Conservation (phyloP, 2,888 invertebrate species). For the Parapristionchus giblindavisi region DNA sequence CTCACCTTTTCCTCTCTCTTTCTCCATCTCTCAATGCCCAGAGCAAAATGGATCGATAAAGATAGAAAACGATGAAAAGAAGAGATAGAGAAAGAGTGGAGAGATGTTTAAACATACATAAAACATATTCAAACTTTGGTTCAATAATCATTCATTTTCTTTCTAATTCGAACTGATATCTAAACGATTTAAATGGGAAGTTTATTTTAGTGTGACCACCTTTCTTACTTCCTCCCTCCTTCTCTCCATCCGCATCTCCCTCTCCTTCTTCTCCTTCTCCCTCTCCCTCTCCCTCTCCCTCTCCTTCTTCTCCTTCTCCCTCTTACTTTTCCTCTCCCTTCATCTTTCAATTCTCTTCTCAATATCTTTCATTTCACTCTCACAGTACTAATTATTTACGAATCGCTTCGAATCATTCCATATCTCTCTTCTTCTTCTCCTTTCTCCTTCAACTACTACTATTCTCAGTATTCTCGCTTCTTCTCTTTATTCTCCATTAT, state of each 20-base stretch:
- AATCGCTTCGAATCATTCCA: too few species aligned
- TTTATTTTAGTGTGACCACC: not conserved
- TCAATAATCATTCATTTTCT: not conserved
- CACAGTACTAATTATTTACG: not conserved
- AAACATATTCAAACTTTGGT: too few species aligned
- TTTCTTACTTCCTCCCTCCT: constrained; percentile 1
- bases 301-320: not conserved
- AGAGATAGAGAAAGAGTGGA: too few species aligned
- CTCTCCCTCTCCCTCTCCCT: not conserved
- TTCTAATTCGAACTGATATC: not conserved
- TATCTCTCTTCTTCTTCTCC: not conserved
- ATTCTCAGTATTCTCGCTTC: not conserved
- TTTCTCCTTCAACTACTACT: not conserved
- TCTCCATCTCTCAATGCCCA: too few species aligned
- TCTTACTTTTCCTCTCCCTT: not conserved
- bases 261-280: not conserved
- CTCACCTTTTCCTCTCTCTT: too few species aligned
- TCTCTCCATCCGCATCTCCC: not conserved
- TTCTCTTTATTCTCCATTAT: not conserved
- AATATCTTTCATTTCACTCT: not conserved
- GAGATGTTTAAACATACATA: too few species aligned
- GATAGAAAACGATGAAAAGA: too few species aligned
- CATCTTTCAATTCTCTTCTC: not conserved
- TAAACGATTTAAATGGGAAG: not conserved
- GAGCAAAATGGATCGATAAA: too few species aligned